A percentile compares a stretch with the other conserved stretches of the same genome.
Evolutionary conservation across 2,797 vertebrate species (phyloP).

Genomic region (Etheostoma perlongum): DNA sequence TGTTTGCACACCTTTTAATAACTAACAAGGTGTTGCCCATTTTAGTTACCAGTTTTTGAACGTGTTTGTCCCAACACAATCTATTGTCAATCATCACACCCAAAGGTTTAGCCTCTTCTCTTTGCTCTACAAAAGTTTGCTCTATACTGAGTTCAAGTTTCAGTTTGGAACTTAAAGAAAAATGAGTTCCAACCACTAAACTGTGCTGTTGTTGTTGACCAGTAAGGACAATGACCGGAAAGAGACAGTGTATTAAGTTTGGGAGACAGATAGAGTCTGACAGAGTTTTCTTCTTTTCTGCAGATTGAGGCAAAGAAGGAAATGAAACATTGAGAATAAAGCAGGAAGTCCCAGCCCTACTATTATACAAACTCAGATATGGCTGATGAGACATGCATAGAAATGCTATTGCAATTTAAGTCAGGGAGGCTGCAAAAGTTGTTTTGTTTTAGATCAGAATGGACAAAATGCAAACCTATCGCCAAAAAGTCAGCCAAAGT

Average conservation of each 20-base stretch:
- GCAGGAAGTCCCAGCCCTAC: slow-evolving; percentile 72
- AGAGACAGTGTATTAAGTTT: slow-evolving; percentile 39
- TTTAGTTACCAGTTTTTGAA: too few species aligned
- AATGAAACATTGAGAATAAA: slow-evolving; percentile 60
- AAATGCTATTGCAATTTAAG: slow-evolving; percentile 24
- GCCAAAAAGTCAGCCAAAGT: slow-evolving; percentile 2
- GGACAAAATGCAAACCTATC: not conserved
- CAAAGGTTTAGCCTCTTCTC: too few species aligned
- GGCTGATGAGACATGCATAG: slow-evolving; percentile 33
- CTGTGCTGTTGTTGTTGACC: not conserved
- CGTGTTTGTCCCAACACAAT: too few species aligned
- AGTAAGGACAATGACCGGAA: slow-evolving; percentile 68
- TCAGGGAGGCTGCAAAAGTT: not conserved
- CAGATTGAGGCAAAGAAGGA: slow-evolving; percentile 59
- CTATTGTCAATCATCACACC: too few species aligned
- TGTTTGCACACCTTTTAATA: too few species aligned
- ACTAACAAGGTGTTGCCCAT: too few species aligned
- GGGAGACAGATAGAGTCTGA: slow-evolving; percentile 32
- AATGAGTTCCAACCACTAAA: too few species aligned
- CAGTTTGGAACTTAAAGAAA: too few species aligned
- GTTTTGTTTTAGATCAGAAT: not conserved
- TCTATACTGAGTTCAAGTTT: too few species aligned
- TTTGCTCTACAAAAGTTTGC: too few species aligned
- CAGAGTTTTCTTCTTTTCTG: slow-evolving; percentile 31
- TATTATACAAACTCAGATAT: slow-evolving; percentile 59